Evolutionary conservation across 2,113 vertebrate genomes (phyloP).

Genomic region (Lagopus leucura): DNA sequence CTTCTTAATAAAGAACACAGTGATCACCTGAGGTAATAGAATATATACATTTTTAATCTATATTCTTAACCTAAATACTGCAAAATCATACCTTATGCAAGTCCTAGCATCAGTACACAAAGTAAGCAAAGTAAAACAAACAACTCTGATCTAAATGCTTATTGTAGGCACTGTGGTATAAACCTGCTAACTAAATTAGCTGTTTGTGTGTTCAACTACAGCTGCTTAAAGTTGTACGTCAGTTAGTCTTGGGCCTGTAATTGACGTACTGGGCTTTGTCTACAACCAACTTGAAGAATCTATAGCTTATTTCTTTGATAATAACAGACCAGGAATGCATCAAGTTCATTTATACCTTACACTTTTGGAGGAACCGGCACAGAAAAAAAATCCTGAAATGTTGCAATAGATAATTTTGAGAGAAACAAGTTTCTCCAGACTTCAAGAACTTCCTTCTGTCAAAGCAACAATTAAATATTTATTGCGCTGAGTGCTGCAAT

Average conservation of each 20-base stretch:
- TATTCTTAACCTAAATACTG: conserved; percentile 18
- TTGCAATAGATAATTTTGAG: conserved; percentile 64
- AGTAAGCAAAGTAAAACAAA: not conserved
- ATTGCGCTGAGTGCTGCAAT: not conserved
- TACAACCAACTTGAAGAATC: not conserved
- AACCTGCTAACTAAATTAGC: not conserved
- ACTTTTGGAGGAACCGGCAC: conserved; percentile 72
- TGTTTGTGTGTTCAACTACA: not conserved
- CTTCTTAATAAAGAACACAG: not conserved
- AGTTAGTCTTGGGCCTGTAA: not conserved
- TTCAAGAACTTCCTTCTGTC: conserved; percentile 40
- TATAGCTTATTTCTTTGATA: not conserved
- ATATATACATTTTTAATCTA: not conserved
- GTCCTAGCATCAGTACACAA: not conserved
- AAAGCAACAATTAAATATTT: not conserved
- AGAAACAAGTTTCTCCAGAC: conserved; percentile 69
- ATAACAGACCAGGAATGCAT: not conserved
- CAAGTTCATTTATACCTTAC: conserved; percentile 55
- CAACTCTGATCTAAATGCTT: not conserved
- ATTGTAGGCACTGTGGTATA: not conserved
- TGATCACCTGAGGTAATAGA: conserved; percentile 7
- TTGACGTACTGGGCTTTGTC: not conserved
- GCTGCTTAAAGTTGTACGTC: not conserved
- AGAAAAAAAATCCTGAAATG: conserved; percentile 77
- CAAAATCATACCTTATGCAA: not conserved